Base-by-base conservation (phyloP, 2,888 invertebrate species). In the Clanis bilineata region DNA sequence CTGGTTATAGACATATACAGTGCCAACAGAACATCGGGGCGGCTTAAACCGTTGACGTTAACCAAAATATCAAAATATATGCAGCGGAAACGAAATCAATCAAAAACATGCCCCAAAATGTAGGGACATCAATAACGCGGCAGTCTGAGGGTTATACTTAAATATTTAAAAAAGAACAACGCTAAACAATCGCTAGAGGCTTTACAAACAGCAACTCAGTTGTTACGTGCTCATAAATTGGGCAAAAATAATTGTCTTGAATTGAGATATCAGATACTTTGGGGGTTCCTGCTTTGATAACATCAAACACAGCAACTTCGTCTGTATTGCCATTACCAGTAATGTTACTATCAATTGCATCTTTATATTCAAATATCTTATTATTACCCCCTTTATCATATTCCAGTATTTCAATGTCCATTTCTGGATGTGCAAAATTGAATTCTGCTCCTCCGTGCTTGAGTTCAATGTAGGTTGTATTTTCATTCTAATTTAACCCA, bases 231-330 rank as follows among this genome's bases (percentile, higher is more conserved):
- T 72, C 81, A 76, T 86, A 85, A 83, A 85, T 85, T 76, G 66
- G 63, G 76, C 57, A 72, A 72, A n/a, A 77, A 82, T 80, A 81
- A 81, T 79, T 74, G 76, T 73, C 72, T 71, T 71, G 78, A 79
- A 88, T 88, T 86, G 84, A 88, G 88, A 83, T 85, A 86, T 88
- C 83, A 80, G 71, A 62, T 70, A 71, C 77, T 80, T 76, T 65
- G 72, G 66, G 47, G 21, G 39, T 43, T 32, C 23, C 60, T 62
- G 23, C 38, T 12, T 9, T 54, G 10, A 21, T 51, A 58, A 2
- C 47, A 39, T 6, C 39, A 10, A 38, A 36, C 68, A 65, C 57
- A 58, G 60, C 22, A 77, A 74, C 69, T 64, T 72, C 62, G 57
- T 64, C 82, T 73, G 70, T 82, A 78, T 59, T 44, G 23, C 38